Conservation (phyloP, 2,888 invertebrate species). For the Microctonus hyperodae region DNA sequence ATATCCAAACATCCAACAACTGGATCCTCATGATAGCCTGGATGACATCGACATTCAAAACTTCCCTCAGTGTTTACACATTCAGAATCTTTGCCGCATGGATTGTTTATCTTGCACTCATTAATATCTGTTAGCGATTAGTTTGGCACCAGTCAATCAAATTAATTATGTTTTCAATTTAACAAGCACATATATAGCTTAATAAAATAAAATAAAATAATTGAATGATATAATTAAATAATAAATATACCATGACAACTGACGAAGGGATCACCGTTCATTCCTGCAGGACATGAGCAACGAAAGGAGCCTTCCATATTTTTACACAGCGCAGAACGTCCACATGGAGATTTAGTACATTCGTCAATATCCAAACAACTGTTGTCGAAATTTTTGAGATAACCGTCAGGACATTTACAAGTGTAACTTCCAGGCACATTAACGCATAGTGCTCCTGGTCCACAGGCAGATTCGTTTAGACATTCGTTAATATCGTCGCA, state of each 20-base stretch:
- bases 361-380: slow-evolving; percentile 80
- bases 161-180: slow-evolving; percentile 1
- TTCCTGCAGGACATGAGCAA: slow-evolving; percentile 85
- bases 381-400: slow-evolving; percentile 79
- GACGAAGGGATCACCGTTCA: slow-evolving; percentile 78
- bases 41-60: slow-evolving; percentile 76
- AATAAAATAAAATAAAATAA: not conserved
- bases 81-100: slow-evolving; percentile 73
- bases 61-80: slow-evolving; percentile 81
- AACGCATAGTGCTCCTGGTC: slow-evolving; percentile 78
- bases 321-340: slow-evolving; percentile 79
- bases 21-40: slow-evolving; percentile 72
- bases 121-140: slow-evolving; percentile 70
- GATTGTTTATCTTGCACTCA: slow-evolving; percentile 71
- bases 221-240: not conserved
- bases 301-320: slow-evolving; percentile 81
- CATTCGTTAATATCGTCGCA: slow-evolving; percentile 89
- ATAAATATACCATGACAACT: slow-evolving; percentile 74
- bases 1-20: slow-evolving; percentile 74
- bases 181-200: not conserved
- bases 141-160: not conserved
- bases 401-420: slow-evolving; percentile 86
- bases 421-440: slow-evolving; percentile 82
- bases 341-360: slow-evolving; percentile 79
- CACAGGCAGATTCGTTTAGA: slow-evolving; percentile 75